Evolutionary conservation across 2,888 invertebrate species (phyloP), one percentile per base, ranked within the genome.

Genomic region (Mystacides longicornis): DNA sequence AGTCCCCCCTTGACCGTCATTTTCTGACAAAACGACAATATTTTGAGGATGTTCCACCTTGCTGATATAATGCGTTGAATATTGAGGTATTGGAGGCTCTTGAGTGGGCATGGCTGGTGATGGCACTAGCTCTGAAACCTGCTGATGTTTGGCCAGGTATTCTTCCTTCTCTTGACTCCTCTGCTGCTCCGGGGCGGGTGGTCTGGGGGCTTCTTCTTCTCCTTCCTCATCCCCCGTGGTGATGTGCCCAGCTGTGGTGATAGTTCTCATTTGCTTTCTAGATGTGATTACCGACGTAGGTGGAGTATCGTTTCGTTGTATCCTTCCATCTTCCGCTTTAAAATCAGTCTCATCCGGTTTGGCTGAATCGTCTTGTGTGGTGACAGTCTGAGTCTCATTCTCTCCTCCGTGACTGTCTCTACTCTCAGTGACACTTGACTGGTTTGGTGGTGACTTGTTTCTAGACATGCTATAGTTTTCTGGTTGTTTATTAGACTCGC

Each of bases 191-290:
- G 51, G 19, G 49, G 49, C 14, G 16, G 27, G 42, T 22, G 45
- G 56, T 7, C 47, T 55, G 33, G 56, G 54, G 7, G 56, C 47
- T 2, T 61, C 60, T 19, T 70, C 64, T 42, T 64, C 61, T 18
- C 57, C 60, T 5, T 53, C 55, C 7, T 58, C 46, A 14, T 60
- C 62, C 27, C 57, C 57, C 22, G 65, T 71, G 27, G 75, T 80
- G 57, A 82, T 81, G 65, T 81, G 81, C 2, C 81, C 82, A 45
- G 81, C 75, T 9, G 82, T 74, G 20, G 81, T 82, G 64, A 82
- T 82, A 23, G 81, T 82, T 49, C 82, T 73, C 49, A 80, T 72
- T 58, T 75, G 74, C 53, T 80, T 75, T 9, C 80, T 74, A 23
- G 77, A 72, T 11, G 81, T 81, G 66, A 82, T 82, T 19, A 82